Evolutionary conservation across 2,888 invertebrate genomes (phyloP), one percentile per base, ranked within the genome.

Genomic region (Lysandra bellargus): DNA sequence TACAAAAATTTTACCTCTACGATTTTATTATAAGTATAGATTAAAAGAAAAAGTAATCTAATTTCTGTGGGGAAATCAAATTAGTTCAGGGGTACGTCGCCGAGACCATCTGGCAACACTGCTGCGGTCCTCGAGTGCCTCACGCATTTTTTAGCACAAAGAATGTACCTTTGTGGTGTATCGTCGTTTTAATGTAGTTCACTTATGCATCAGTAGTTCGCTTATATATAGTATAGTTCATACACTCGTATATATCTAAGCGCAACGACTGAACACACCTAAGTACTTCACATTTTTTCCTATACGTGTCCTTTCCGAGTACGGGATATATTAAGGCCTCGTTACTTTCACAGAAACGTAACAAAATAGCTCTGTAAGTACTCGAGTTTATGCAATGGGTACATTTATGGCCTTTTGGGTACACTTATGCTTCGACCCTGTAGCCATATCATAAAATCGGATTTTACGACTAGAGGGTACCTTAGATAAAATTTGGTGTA

Each of bases 391-490:
- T 69, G 33, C 69, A 17, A 69, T 69, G 33, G 69, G 69, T 5
- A 69, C 69, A 69, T 69, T 69, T 69, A 69, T 69, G 33, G 33
- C 14, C 69, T 69, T 69, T 69, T 37, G 69, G 69, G 17, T 33
- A 69, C 69, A 69, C 33, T 69, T 69, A 69, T 17, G 33, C 14
- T 69, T 69, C 69, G 69, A 69, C 69, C 69, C 33, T 37, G 69
- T 69, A 37, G 33, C 69, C 69, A 69, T 69, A 69, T 5, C 33
- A 69, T 69, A 69, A 69, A 69, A 69, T 69, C 33, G 69, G 69
- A 69, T 69, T 33, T 69, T 69, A 37, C 33, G 69, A 69, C 33
- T 17, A 37, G 5, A 30, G 30, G 12, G 33, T 5, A 69, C 17
- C 33, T 69, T 33, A 14, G 33, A 37, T 69, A 5, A 69, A 69